phyloP scores from a whole-genome alignment of 1,140 invertebrate species.

The Spodoptera frugiperda region DNA sequence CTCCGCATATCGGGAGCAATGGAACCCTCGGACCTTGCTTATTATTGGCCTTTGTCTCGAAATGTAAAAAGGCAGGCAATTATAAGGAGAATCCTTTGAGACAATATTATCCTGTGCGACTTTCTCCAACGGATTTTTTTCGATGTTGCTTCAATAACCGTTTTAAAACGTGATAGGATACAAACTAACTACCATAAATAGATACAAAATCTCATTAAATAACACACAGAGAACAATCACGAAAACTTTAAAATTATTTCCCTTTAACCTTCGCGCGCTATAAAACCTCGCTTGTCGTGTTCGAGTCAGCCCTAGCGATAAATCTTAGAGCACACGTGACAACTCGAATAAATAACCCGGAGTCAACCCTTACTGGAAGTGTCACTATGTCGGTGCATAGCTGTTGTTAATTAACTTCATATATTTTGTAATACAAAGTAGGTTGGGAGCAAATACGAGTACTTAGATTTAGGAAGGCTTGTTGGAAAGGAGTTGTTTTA shows the following conservation, averaged over 20 bases:
- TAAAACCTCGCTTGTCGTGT: conserved; percentile 54
- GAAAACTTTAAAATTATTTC: conserved; percentile 21
- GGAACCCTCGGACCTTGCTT: conserved; percentile 6
- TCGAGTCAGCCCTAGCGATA: conserved; percentile 52
- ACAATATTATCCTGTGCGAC: too few relatives aligned
- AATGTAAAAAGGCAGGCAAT: background rate
- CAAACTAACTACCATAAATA: background rate
- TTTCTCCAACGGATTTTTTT: too few relatives aligned
- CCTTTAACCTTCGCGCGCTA: conserved; percentile 11
- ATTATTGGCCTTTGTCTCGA: background rate
- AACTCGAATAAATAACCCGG: conserved; percentile 59
- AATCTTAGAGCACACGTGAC: conserved; percentile 58
- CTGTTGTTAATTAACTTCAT: conserved; percentile 48
- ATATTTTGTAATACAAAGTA: conserved; percentile 36
- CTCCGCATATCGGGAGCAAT: conserved; percentile 35
- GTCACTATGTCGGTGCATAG: conserved; percentile 46
- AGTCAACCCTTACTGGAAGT: conserved; percentile 46
- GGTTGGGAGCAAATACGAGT: background rate
- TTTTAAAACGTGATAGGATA: background rate
- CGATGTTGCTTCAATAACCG: too few relatives aligned
- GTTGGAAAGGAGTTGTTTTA: conserved; percentile 28
- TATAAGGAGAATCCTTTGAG: too few relatives aligned
- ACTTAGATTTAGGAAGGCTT: conserved; percentile 17
- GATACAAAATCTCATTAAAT: conserved; percentile 1
- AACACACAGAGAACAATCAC: background rate